Percentiles rank a stretch among this genome's conserved stretches.
Conservation (phyloP, 2,888 invertebrate genomes). For the Rhagium mordax region DNA sequence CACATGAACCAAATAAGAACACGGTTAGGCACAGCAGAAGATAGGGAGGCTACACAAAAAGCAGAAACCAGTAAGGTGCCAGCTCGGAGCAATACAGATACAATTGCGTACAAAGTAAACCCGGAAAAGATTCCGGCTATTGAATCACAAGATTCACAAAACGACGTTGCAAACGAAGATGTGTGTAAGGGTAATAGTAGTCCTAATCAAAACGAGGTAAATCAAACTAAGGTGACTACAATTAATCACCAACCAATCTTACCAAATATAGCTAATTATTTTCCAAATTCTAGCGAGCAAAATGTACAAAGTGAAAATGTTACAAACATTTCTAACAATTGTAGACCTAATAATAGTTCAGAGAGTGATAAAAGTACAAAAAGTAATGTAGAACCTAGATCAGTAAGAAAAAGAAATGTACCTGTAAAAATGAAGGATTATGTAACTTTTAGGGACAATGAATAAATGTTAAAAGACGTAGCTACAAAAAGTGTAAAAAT, state of each 20-base stretch:
- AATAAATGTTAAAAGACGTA: no score
- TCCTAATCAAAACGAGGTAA: not conserved
- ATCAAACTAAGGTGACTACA: not conserved
- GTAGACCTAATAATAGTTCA: not conserved
- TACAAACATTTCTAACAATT: not conserved
- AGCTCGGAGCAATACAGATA: not conserved
- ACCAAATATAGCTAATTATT: no score
- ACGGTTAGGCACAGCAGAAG: not conserved
- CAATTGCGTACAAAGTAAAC: not conserved
- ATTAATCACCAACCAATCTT: no score
- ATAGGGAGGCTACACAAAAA: not conserved
- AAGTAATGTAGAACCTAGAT: not conserved
- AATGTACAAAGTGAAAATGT: not conserved
- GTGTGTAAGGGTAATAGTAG: not conserved
- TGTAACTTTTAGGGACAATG: not conserved
- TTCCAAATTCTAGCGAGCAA: no score
- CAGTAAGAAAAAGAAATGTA: not conserved
- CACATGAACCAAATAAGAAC: constrained; percentile 38
- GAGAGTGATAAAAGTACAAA: not conserved
- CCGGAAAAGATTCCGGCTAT: not conserved
- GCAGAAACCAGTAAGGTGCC: not conserved
- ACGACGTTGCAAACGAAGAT: not conserved
- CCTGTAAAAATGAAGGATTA: not conserved
- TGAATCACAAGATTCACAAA: not conserved
- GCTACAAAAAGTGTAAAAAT: no score